Conservation (phyloP, 1,140 invertebrate genomes). For the Pogonomyrmex barbatus region DNA sequence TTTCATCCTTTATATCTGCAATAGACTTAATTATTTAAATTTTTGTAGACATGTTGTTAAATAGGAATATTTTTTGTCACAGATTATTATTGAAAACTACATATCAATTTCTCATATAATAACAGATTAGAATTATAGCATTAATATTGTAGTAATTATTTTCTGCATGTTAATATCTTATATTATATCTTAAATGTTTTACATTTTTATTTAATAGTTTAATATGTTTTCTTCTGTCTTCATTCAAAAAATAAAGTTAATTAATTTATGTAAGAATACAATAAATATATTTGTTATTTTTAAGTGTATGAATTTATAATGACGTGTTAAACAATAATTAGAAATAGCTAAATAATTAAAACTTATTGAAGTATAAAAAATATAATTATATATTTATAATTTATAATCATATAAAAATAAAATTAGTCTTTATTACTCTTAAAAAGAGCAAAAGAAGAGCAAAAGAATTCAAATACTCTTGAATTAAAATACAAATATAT, state of each 20-base stretch:
- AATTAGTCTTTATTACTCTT: too few species aligned
- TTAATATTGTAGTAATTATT: constrained; percentile 7
- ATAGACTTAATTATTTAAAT: constrained; percentile 9
- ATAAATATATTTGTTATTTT: constrained; percentile 17
- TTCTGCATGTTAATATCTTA: background rate
- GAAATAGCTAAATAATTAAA: too few species aligned
- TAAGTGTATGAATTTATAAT: background rate
- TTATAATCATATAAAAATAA: too few species aligned
- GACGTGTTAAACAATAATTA: too few species aligned
- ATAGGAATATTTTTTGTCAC: background rate
- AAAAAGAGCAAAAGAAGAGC: too few species aligned
- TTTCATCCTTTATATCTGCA: background rate
- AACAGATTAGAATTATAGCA: background rate
- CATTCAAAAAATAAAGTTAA: background rate
- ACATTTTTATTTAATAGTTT: background rate
- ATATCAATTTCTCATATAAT: background rate
- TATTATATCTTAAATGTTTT: constrained; percentile 1
- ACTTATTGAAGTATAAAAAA: too few species aligned
- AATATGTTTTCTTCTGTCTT: background rate
- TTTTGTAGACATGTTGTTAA: background rate
- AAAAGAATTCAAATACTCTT: too few species aligned
- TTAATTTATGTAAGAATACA: background rate
- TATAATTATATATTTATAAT: too few species aligned
- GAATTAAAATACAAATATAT: too few species aligned
- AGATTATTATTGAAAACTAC: background rate